A percentile compares a stretch with the other conserved stretches of the same genome.
Conservation (phyloP, 1,140 invertebrate species). For the Drosophila eugracilis region DNA sequence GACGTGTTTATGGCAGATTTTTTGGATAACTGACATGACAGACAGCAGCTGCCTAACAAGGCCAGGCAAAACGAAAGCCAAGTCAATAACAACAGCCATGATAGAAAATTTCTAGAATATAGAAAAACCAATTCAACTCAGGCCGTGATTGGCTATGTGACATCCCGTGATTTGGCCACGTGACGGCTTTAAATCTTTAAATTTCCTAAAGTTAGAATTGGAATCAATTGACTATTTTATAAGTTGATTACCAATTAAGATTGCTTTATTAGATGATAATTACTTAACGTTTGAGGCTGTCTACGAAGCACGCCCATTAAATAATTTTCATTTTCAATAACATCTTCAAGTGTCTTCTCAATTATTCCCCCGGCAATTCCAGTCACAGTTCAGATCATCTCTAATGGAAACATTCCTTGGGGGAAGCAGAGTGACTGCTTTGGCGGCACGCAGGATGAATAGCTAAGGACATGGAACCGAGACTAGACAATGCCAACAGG, state of each 20-base stretch:
- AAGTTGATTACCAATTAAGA: background rate
- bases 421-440: constrained; percentile 2
- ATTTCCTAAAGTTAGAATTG: background rate
- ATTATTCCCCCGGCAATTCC: background rate
- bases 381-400: constrained; percentile 48
- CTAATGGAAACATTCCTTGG: constrained; percentile 30
- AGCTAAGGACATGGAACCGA: constrained; percentile 27
- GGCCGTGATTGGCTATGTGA: constrained; percentile 6
- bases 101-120: constrained; percentile 10
- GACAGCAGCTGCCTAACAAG: constrained; percentile 39
- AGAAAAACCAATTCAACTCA: constrained; percentile 4
- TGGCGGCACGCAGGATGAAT: constrained; percentile 47
- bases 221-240: background rate
- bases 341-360: background rate
- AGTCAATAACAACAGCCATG: constrained; percentile 56
- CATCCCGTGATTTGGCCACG: constrained; percentile 18
- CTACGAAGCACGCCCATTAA: background rate
- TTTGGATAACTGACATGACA: constrained; percentile 60
- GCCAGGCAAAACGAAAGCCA: constrained; percentile 17
- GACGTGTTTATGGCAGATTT: constrained; percentile 72
- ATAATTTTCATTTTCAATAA: background rate
- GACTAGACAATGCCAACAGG: constrained; percentile 46
- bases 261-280: background rate
- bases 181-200: constrained; percentile 1
- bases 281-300: background rate